phyloP scores from a whole-genome alignment of 2,113 vertebrate species.

The Craseonycteris thonglongyai region DNA sequence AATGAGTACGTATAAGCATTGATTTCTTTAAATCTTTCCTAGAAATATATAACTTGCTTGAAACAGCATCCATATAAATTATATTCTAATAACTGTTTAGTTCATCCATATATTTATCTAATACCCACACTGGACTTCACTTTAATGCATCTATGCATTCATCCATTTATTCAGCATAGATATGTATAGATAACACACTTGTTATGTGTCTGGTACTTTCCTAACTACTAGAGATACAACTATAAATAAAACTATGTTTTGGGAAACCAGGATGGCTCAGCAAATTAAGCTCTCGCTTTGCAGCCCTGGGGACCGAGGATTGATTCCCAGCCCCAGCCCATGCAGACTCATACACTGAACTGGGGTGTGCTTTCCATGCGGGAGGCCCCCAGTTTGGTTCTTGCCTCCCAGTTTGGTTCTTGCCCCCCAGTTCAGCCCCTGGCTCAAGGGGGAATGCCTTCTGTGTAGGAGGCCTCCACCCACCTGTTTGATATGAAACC shows the following conservation, averaged over 20 bases:
- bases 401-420: too few species aligned
- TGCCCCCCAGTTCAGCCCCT: too few species aligned
- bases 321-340: too few species aligned
- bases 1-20: background rate
- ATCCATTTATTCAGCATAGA: background rate
- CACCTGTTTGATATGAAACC: too few species aligned
- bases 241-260: background rate
- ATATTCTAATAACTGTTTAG: background rate
- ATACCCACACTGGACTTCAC: background rate
- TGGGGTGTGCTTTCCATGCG: too few species aligned
- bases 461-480: too few species aligned
- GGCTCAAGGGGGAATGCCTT: too few species aligned
- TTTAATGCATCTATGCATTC: background rate
- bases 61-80: background rate
- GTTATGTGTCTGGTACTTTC: background rate
- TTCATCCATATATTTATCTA: constrained; percentile 8
- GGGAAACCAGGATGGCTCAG: too few species aligned
- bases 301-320: too few species aligned
- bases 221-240: background rate
- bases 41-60: background rate
- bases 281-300: too few species aligned
- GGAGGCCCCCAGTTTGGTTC: too few species aligned
- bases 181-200: background rate
- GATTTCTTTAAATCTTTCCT: constrained; percentile 20
- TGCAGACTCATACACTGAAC: too few species aligned